phyloP scores from a whole-genome alignment of 2,888 invertebrate genomes.

The Melolontha melolontha region DNA sequence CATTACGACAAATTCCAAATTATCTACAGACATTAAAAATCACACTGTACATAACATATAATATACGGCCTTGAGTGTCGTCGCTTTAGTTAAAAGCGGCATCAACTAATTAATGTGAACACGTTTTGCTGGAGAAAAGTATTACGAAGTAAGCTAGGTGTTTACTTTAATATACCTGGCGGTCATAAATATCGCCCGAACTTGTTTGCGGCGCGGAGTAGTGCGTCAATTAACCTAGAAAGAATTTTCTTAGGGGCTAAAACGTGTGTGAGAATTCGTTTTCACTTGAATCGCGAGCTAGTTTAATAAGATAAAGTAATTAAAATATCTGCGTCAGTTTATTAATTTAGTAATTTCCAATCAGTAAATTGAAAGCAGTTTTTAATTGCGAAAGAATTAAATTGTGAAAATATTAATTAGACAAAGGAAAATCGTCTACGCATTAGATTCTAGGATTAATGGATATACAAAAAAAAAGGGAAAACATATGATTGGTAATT shows the following conservation, averaged over 20 bases:
- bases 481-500: too few relatives aligned
- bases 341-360: too few relatives aligned
- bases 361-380: too few relatives aligned
- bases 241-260: constrained; percentile 15
- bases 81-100: background rate
- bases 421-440: too few relatives aligned
- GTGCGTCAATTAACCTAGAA: constrained; percentile 25
- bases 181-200: constrained; percentile 15
- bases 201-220: background rate
- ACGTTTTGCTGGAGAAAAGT: constrained; percentile 11
- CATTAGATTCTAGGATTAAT: too few relatives aligned
- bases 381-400: too few relatives aligned
- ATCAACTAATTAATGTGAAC: constrained; percentile 2
- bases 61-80: constrained; percentile 4
- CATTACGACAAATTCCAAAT: too few relatives aligned
- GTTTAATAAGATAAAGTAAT: background rate
- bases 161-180: constrained; percentile 17
- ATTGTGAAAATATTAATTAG: too few relatives aligned
- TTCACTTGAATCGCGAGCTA: constrained; percentile 9
- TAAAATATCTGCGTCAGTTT: too few relatives aligned
- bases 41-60: too few relatives aligned
- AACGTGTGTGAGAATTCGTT: constrained; percentile 15
- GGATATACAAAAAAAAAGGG: too few relatives aligned
- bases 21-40: too few relatives aligned
- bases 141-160: constrained; percentile 6